Evolutionary conservation across 2,888 invertebrate species (phyloP).

Genomic region (Himalopsyche anomala): DNA sequence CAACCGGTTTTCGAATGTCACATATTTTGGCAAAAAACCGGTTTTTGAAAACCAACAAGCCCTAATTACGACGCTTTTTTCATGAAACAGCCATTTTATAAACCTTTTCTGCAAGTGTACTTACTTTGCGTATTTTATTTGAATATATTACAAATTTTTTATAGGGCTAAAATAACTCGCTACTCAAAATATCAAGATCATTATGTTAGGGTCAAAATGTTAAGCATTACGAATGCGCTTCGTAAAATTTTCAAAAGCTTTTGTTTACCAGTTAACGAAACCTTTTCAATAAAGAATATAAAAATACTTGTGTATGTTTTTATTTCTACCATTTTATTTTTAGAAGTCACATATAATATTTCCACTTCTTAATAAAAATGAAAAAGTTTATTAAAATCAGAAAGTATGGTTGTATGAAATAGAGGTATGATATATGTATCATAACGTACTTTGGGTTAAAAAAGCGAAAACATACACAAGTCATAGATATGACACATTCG

Average conservation of each 20-base stretch:
- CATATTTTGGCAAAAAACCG: no score
- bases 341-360: no score
- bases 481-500: no score
- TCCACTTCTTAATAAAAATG: no score
- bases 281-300: neutral
- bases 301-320: neutral
- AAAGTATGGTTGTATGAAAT: no score
- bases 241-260: constrained; percentile 4
- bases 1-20: no score
- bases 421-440: no score
- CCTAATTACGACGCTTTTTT: constrained; percentile 5
- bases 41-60: no score
- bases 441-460: no score
- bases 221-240: neutral
- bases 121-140: neutral
- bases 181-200: neutral
- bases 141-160: neutral
- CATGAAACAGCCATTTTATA: neutral
- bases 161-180: neutral
- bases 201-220: neutral
- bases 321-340: neutral
- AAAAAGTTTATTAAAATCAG: no score
- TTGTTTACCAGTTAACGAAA: constrained; percentile 7
- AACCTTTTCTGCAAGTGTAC: neutral
- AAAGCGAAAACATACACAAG: no score